Evolutionary conservation across 2,888 invertebrate species (phyloP), one percentile per base, ranked within the genome.

Genomic region (Malthinus flaveolus): DNA sequence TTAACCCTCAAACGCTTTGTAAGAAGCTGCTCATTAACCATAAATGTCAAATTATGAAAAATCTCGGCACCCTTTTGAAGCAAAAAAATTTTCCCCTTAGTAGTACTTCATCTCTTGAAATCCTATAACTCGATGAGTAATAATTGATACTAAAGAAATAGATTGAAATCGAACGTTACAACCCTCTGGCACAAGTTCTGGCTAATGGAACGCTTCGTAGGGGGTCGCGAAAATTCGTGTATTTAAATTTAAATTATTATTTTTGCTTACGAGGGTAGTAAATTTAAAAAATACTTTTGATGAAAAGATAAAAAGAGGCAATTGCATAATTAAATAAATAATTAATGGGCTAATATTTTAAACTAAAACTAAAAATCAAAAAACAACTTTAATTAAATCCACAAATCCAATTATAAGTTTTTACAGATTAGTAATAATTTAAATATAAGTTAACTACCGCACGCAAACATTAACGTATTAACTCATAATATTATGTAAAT

Each of bases 371-470:
- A 23, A 42, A 42, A 42, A 42, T 15, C n/a, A 42, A 23, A 23
- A 23, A 42, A 42, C 13, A 15, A 23, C n/a, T 42, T 42, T 42
- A 42, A 42, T 42, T 42, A 42, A 42, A 42, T 23, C 39, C n/a
- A 23, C 15, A 42, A 42, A 42, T 42, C 39, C 39, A 42, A 42
- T 42, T 42, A 42, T 15, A 42, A 42, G n/a, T 42, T 42, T n/a
- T 42, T 42, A 42, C 39, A 42, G 39, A 42, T 42, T 42, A 42
- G 39, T 23, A 42, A 42, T 42, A 42, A 42, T 42, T 42, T 42
- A 42, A 42, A 42, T 42, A 42, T 42, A 15, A 42, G 39, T 42
- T 13, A 42, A 23, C 39, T 15, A 42, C 39, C 23, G 12, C 39
- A 42, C 39, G 39, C 39, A 42, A 42, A 42, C 39, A 13, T 15